Percentiles rank a stretch among this genome's conserved stretches.
Conservation (phyloP, 2,113 vertebrate genomes). For the Tupaia tana region DNA sequence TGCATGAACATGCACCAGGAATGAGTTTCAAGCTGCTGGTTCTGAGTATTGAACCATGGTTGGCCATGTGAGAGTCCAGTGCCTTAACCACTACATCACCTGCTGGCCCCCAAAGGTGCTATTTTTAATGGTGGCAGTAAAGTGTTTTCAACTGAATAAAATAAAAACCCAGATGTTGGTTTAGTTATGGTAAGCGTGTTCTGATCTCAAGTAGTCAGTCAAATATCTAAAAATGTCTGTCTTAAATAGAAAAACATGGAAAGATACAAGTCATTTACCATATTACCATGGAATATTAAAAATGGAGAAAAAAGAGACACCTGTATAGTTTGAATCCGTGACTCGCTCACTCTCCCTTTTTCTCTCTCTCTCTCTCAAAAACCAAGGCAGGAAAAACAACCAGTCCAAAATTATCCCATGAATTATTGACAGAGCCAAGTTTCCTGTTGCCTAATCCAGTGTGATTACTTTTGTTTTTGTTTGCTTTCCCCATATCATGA, state of each 20-base stretch:
- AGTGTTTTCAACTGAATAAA: neutral
- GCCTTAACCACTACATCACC: no score
- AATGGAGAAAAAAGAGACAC: neutral
- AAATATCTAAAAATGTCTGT: neutral
- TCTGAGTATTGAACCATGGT: no score
- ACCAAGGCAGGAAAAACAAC: neutral
- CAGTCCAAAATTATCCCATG: neutral
- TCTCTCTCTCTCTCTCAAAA: neutral
- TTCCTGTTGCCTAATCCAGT: neutral
- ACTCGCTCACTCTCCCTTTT: no score
- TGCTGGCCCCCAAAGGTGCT: no score
- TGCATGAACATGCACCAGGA: no score
- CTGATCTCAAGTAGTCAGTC: neutral
- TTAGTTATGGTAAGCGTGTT: neutral
- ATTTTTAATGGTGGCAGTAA: neutral
- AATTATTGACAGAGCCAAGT: neutral
- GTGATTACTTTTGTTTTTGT: no score
- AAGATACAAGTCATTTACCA: neutral
- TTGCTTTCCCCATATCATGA: neutral
- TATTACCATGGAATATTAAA: neutral
- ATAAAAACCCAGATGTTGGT: neutral
- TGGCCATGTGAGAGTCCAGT: no score
- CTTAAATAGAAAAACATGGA: neutral
- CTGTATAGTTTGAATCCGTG: neutral
- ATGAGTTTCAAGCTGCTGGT: no score